These are phyloP conservation scores for Spicauda simplicius DNA, from an alignment of 2,888 invertebrate species.

Conservation along the genomic window DNA sequence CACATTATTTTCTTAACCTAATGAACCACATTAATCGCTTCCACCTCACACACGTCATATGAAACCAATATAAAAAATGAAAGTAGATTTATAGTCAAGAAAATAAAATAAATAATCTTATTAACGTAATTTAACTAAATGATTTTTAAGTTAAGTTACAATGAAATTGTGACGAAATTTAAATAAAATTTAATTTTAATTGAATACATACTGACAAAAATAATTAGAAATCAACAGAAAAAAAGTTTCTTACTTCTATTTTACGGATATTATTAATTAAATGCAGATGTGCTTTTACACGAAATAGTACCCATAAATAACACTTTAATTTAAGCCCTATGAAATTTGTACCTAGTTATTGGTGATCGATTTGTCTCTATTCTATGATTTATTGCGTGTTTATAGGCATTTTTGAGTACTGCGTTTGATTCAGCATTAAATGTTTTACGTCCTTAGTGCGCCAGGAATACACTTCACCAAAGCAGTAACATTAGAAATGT, in stretches of 20 bases:
- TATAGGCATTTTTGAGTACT: too few species aligned
- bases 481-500: too few species aligned
- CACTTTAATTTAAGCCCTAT: background rate
- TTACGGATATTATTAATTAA: background rate
- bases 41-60: constrained; percentile 13
- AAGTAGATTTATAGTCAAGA: too few species aligned
- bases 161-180: too few species aligned
- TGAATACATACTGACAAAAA: background rate
- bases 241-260: background rate
- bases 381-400: too few species aligned
- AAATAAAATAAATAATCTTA: too few species aligned
- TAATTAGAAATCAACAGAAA: background rate
- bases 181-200: background rate
- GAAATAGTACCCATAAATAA: background rate
- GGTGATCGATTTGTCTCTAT: background rate
- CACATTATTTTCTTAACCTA: constrained; percentile 21
- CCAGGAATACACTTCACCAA: too few species aligned
- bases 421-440: too few species aligned
- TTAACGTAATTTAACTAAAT: too few species aligned
- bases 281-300: background rate
- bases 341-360: background rate
- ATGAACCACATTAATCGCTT: constrained; percentile 31
- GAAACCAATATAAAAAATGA: background rate
- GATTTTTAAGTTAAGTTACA: too few species aligned
- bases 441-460: too few species aligned